A percentile compares a stretch with the other conserved stretches of the same genome.
These are phyloP conservation scores for Sclerurus mexicanus DNA, from an alignment of 2,113 vertebrate species.

Conservation along the genomic window DNA sequence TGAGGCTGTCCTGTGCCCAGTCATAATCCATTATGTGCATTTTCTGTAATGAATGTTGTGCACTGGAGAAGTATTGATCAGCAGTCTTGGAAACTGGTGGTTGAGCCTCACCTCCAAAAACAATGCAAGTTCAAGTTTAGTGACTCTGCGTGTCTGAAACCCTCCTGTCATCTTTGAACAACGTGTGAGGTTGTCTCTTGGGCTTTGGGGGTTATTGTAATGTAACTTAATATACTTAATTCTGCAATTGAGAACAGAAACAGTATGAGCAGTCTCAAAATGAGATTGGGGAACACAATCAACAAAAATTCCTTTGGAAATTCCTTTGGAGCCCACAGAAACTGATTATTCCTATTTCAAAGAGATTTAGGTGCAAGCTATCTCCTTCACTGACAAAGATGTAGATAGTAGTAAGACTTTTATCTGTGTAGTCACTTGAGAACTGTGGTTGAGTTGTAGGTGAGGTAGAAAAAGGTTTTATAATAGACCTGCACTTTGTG, in stretches of 20 bases:
- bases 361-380: not conserved
- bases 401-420: not conserved
- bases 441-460: not conserved
- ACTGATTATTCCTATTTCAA: not conserved
- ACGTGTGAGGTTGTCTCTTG: not conserved
- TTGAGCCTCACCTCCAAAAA: not conserved
- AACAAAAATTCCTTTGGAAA: not conserved
- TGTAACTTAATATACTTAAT: not conserved
- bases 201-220: not conserved
- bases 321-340: not conserved
- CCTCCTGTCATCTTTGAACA: not conserved
- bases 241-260: not conserved
- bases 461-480: not conserved
- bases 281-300: not conserved
- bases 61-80: not conserved
- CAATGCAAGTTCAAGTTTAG: not conserved
- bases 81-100: not conserved
- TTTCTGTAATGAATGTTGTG: conserved; percentile 2
- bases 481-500: not conserved
- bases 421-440: not conserved
- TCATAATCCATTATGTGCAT: not conserved
- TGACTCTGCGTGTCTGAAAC: not conserved
- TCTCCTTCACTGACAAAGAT: not conserved
- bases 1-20: not conserved
- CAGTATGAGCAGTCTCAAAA: not conserved